phyloP scores from a whole-genome alignment of 1,140 invertebrate species.

The Drosophila setifemur region DNA sequence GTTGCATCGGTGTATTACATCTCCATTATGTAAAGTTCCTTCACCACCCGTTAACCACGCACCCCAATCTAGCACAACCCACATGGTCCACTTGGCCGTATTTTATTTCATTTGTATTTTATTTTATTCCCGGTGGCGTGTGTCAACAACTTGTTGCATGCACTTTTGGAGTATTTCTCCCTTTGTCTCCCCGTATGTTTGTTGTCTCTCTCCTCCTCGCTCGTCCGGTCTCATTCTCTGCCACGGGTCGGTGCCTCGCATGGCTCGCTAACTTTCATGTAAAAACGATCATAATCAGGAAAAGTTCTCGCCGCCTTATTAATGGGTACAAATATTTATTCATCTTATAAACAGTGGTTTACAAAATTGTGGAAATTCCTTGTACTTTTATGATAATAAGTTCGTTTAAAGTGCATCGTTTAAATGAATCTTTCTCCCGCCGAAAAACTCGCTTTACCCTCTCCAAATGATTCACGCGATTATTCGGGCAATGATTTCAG shows the following conservation, averaged over 20 bases:
- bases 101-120: conserved; percentile 26
- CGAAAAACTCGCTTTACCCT: too few relatives aligned
- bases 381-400: conserved; percentile 24
- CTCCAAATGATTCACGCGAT: neutral
- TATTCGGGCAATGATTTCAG: neutral
- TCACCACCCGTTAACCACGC: conserved; percentile 18
- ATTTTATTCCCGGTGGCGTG: conserved; percentile 4
- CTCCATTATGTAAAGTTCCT: conserved; percentile 44
- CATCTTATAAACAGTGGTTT: conserved; percentile 26
- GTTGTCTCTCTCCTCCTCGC: neutral
- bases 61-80: neutral
- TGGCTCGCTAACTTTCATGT: conserved; percentile 44
- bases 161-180: conserved; percentile 1
- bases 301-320: conserved; percentile 36
- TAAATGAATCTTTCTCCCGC: too few relatives aligned
- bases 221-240: too few relatives aligned
- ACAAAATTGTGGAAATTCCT: conserved; percentile 27
- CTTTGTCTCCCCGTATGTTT: neutral
- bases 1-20: neutral
- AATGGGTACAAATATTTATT: conserved; percentile 23
- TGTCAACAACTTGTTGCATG: conserved; percentile 49
- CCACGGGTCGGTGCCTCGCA: conserved; percentile 31
- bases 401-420: too few relatives aligned
- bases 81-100: neutral
- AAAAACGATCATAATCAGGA: conserved; percentile 34